Evolutionary conservation across 2,113 vertebrate species (phyloP), one percentile per base, ranked within the genome.

Genomic region (Protomyctophum bolini): DNA sequence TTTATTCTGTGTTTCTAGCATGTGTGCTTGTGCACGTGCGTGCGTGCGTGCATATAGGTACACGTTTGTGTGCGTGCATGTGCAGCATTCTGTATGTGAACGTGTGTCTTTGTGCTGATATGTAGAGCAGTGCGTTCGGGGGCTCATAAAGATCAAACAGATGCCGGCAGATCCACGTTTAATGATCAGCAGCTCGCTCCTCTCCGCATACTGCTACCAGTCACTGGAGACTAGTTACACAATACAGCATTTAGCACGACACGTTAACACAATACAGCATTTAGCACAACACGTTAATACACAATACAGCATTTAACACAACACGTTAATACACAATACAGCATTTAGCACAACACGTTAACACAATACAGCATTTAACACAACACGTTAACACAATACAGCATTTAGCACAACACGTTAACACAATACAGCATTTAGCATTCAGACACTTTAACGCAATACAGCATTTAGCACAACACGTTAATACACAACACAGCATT

Each of bases 141-240:
- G 97, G 96, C 94, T 94, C 93, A 95, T 99, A 97, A 98, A 91
- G 94, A 93, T 93, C 90, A 94, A 96, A 94, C 96, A 98, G 97
- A 97, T 98, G 96, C 96, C 96, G 96, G 95, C 97, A 96, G 95
- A 95, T 95, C 94, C 93, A 94, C 94, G 94, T 97, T 97, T 96
- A 96, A 97, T 95, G 95, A 97, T 96, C 95, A 93, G 94, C 88
- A 94, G 91, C 21, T 21, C 5, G 33, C 92, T 93, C 95, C 93
- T 96, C 92, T 95, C 93, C 89, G 94, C 93, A 94, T 92, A 94
- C 88, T 94, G 93, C 98, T 97, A 99, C 97, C 94, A 92, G 96
- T 95, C 95, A 79, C 88, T 90, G 95, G 95, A 95, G 96, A 97
- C 83, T 87, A 92, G 93, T 91, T 93, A 94, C 93, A 94, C 94